Evolutionary conservation across 2,113 vertebrate genomes (phyloP), one percentile per base, ranked within the genome.

Genomic region (Grus americana): DNA sequence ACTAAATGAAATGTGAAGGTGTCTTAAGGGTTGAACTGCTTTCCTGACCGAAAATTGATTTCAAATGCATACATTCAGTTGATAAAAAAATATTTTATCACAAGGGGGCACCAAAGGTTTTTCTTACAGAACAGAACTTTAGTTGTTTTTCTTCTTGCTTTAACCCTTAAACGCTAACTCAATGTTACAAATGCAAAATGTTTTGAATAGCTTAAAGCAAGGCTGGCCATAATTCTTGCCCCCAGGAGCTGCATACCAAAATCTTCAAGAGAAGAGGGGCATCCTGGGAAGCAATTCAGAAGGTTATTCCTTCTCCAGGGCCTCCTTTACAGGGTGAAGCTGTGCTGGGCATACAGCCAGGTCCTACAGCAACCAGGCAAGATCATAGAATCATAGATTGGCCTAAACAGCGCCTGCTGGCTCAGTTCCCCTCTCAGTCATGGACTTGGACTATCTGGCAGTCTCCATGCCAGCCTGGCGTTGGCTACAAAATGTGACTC

Each of bases 91-190:
- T 47, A 23, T 57, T 81, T 78, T 52, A 92, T 82, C 97, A 95
- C 94, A 86, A 97, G 97, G 84, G 97, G 97, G 93, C 96, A 95
- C 81, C 92, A 95, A 92, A 96, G 97, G 52, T 63, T 96, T 96
- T 96, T 88, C 61, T 81, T 90, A 54, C 57, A 65, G 36, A 85
- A 42, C 8, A 54, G 26, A 71, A 34, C 5, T 65, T 11, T 1
- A 22, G 20, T 27, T n/a, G 23, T 32, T 86, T 83, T 73, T 55
- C 12, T 75, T 79, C n/a, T 27, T 34, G 32, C 24, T 90, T 94
- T 91, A 93, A 79, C 44, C 40, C 49, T 68, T 38, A 14, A 11
- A 26, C 3, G 4, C 23, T 63, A 65, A 34, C 21, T 50, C 6
- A 21, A 68, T 0, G 0, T 46, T 67, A 74, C 18, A 92, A 88